These are phyloP conservation scores for Chalcis sispes DNA, from an alignment of 2,888 invertebrate species.

Conservation along the genomic window DNA sequence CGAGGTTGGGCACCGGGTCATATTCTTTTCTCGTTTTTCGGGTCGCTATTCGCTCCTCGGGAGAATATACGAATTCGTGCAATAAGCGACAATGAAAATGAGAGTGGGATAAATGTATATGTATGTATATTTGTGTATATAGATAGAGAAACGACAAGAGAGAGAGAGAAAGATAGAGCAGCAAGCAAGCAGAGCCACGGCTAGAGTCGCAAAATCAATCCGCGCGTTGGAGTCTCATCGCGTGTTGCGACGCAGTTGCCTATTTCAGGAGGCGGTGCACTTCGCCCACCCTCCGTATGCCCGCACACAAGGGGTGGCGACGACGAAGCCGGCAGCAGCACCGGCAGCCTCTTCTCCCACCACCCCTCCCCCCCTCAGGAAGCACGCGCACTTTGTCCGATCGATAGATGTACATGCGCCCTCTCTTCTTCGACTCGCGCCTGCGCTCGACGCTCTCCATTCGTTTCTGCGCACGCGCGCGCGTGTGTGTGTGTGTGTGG, in stretches of 20 bases:
- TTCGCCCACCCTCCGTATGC: no score
- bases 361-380: background rate
- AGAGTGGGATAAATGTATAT: no score
- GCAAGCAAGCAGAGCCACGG: no score
- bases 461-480: background rate
- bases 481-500: background rate
- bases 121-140: no score
- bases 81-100: background rate
- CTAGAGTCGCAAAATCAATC: slow-evolving; percentile 35
- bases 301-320: no score
- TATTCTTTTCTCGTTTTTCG: background rate
- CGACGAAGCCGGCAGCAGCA: no score
- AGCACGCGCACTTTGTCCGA: slow-evolving; percentile 42
- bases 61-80: background rate
- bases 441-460: background rate
- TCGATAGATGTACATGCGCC: slow-evolving; percentile 7
- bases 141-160: no score
- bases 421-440: background rate
- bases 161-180: background rate
- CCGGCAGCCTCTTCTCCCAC: no score
- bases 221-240: slow-evolving; percentile 2
- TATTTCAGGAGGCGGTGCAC: slow-evolving; percentile 18
- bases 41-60: no score
- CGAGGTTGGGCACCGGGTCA: background rate
- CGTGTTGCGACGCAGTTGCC: slow-evolving; percentile 36